Evolutionary conservation across 2,888 invertebrate species (phyloP).

Genomic region (Microchrysa polita): DNA sequence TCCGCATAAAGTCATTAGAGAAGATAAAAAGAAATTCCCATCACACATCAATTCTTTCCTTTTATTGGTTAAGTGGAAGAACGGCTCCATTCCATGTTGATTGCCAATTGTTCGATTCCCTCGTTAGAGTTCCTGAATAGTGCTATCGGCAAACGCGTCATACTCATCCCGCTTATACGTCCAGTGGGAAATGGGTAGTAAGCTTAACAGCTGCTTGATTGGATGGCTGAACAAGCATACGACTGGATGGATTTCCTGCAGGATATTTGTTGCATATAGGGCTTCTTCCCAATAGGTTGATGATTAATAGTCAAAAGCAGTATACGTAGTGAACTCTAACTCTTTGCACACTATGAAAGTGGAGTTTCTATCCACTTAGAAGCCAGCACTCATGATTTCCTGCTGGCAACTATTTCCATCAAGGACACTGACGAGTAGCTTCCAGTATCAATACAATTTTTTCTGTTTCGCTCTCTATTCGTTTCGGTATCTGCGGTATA

Average conservation of each 20-base stretch:
- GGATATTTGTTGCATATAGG: background rate
- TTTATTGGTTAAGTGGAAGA: conserved; percentile 43
- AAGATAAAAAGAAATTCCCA: conserved; percentile 40
- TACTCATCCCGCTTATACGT: background rate
- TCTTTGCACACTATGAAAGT: too few species aligned
- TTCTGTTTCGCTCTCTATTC: background rate
- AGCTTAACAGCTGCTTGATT: too few species aligned
- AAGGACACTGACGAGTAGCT: background rate
- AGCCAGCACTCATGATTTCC: background rate
- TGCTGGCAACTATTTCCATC: background rate
- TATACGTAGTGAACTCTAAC: too few species aligned
- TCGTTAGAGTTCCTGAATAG: conserved; percentile 34
- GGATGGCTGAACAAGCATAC: background rate
- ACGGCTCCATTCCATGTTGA: conserved; percentile 35
- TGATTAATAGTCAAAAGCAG: too few species aligned
- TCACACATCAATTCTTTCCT: conserved; percentile 33
- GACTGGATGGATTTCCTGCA: background rate
- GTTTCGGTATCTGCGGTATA: background rate
- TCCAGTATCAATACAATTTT: conserved; percentile 11
- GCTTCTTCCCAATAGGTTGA: background rate
- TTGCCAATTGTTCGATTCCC: conserved; percentile 43
- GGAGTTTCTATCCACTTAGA: too few species aligned
- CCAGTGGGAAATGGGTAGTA: conserved; percentile 13
- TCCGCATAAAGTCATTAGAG: conserved; percentile 38
- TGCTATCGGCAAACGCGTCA: conserved; percentile 18